Evolutionary conservation across 30 jellyfish, hydroid and myxozoan species (phyloP), one percentile per base, ranked within the genome.

Genomic region (Haliclystus octoradiatus): DNA sequence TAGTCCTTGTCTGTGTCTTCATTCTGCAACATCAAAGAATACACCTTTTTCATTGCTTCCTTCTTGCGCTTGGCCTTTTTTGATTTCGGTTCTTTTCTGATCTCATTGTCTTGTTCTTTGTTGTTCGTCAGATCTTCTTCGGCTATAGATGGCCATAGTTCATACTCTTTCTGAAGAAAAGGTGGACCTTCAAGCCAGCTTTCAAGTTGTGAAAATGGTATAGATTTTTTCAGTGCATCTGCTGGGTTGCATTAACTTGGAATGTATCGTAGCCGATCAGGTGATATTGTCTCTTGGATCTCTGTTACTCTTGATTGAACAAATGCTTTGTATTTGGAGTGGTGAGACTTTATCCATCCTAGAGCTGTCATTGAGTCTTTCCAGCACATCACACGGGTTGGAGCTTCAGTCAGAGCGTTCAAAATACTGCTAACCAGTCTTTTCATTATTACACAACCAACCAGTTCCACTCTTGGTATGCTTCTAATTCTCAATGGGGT

Each of bases 401-500:
- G 14, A 5, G 9, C 19, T 19, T 5, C 14, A 40, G 9, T 19
- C 57, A 40, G 19, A 40, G 57, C 87, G 15, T 67, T 66, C 33
- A n/a, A 3, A 60, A 75, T 64, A 26, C 32, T 22, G 29, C 70
- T 15, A 2, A 32, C 79, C 26, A 75, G 80, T 26, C 84, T n/a
- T 49, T 28, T 66, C 2, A 35, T 33, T 35, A 75, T 28, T 1
- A 75, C 87, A 26, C 75, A 62, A 14, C 32, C 84, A 12, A 50
- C 33, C 3, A 75, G 51, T 32, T 75, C 87, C 5, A 75, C 26
- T 13, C 84, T 29, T 1, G 52, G 69, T 15, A 75, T 66, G 28
- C 63, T 66, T 24, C 13, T 12, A 2, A 5, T 34, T 49, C 49
- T 65, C 4, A 75, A 22, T 4, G 82, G 82, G 1, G 75, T 23